Evolutionary conservation across 1,140 invertebrate genomes (phyloP).

Genomic region (Andrena cerasifolii): DNA sequence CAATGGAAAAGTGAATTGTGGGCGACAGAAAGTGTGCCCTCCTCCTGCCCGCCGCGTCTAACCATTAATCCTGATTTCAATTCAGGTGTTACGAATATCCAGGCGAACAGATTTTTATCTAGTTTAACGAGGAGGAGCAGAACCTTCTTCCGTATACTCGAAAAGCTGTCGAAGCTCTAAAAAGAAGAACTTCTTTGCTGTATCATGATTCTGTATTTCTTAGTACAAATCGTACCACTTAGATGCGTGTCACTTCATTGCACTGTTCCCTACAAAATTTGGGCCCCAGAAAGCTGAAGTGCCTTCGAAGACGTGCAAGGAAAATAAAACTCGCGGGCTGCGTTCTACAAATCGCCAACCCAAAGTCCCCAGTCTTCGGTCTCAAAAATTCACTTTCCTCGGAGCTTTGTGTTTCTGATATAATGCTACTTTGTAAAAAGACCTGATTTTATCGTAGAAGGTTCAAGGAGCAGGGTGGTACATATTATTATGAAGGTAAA

Average conservation of each 20-base stretch:
- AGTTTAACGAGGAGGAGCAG: neutral
- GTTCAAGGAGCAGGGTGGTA: no score
- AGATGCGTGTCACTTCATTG: no score
- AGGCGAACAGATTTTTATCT: neutral
- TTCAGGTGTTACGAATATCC: conserved; percentile 8
- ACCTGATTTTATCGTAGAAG: no score
- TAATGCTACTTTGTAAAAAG: no score
- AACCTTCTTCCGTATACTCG: neutral
- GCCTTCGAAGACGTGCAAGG: neutral
- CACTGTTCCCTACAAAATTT: no score
- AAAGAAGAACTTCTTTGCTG: no score
- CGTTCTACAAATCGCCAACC: neutral
- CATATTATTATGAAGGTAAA: no score
- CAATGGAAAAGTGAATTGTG: conserved; percentile 40
- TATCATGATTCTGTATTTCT: no score
- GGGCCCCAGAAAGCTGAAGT: neutral
- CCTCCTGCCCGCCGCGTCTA: neutral
- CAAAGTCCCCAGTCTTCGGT: neutral
- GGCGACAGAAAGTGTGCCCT: conserved; percentile 40
- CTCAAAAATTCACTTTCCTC: neutral
- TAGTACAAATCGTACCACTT: no score
- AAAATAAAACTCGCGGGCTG: neutral
- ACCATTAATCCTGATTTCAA: conserved; percentile 4
- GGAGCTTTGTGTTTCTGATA: no score
- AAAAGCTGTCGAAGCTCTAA: neutral